Conservation (phyloP, 2,797 vertebrate genomes). For the Rhinogobio ventralis region DNA sequence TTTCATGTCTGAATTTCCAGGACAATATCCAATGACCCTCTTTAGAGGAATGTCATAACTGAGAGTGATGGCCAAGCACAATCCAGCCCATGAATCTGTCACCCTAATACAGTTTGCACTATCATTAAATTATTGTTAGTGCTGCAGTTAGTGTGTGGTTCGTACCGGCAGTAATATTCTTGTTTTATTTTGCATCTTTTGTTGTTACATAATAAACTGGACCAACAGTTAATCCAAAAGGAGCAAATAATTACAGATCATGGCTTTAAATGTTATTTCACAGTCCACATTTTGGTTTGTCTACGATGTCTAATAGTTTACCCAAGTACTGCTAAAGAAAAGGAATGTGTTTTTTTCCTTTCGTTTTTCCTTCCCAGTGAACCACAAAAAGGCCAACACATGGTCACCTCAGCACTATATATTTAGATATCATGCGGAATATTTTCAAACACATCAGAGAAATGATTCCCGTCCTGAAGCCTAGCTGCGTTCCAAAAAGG, state of each 20-base stretch:
- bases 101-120: slow-evolving; percentile 27
- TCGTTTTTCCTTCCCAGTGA: slow-evolving; percentile 53
- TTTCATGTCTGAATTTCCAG: slow-evolving; percentile 47
- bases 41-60: slow-evolving; percentile 17
- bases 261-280: slow-evolving; percentile 46
- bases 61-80: slow-evolving; percentile 20
- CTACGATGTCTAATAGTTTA: slow-evolving; percentile 39
- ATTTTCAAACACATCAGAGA: slow-evolving; percentile 62
- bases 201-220: slow-evolving; percentile 38
- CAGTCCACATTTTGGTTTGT: slow-evolving; percentile 34
- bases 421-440: slow-evolving; percentile 60
- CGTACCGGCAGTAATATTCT: slow-evolving; percentile 18
- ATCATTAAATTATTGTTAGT: slow-evolving; percentile 39
- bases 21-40: slow-evolving; percentile 38
- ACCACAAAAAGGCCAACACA: slow-evolving; percentile 60
- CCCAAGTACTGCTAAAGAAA: slow-evolving; percentile 42
- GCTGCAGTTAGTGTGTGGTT: slow-evolving; percentile 31
- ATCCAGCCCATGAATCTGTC: slow-evolving; percentile 29
- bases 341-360: slow-evolving; percentile 54
- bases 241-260: slow-evolving; percentile 44
- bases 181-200: slow-evolving; percentile 37
- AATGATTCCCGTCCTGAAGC: slow-evolving; percentile 48
- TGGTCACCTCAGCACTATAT: slow-evolving; percentile 65
- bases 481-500: slow-evolving; percentile 55
- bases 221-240: slow-evolving; percentile 34